Conservation (phyloP, 2,888 invertebrate genomes). For the Horisme vitalbata region DNA sequence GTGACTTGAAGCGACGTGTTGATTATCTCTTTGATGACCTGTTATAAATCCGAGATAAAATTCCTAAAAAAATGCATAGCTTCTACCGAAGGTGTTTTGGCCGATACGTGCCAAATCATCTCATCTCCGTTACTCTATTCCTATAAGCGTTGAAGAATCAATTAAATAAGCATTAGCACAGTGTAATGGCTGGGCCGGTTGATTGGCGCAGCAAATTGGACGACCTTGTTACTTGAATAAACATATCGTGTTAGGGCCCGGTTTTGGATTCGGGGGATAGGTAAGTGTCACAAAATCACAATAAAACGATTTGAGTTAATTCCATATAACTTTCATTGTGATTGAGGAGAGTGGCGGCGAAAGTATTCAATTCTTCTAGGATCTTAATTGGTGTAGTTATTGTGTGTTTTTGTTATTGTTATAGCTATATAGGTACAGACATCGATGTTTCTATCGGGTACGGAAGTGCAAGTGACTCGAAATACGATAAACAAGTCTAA, state of each 20-base stretch:
- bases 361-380: too few relatives aligned
- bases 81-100: too few relatives aligned
- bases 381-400: too few relatives aligned
- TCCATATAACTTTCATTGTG: conserved; percentile 5
- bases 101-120: not conserved
- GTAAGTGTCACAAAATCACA: not conserved
- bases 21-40: too few relatives aligned
- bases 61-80: too few relatives aligned
- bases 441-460: too few relatives aligned
- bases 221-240: conserved; percentile 43
- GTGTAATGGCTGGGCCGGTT: not conserved
- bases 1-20: too few relatives aligned
- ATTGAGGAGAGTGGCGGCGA: conserved; percentile 1
- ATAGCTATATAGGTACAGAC: too few relatives aligned
- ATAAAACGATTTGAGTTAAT: conserved; percentile 10
- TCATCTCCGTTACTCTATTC: conserved; percentile 4
- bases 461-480: too few relatives aligned
- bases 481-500: too few relatives aligned
- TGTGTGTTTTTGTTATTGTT: too few relatives aligned
- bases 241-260: conserved; percentile 9
- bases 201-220: conserved; percentile 32
- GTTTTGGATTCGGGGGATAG: conserved; percentile 5
- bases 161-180: not conserved
- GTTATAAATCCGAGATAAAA: too few relatives aligned
- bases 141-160: not conserved